A percentile compares a stretch with the other conserved stretches of the same genome.
These are phyloP conservation scores for Hirtodrosophila confusa DNA, from an alignment of 2,888 invertebrate species.

Conservation along the genomic window DNA sequence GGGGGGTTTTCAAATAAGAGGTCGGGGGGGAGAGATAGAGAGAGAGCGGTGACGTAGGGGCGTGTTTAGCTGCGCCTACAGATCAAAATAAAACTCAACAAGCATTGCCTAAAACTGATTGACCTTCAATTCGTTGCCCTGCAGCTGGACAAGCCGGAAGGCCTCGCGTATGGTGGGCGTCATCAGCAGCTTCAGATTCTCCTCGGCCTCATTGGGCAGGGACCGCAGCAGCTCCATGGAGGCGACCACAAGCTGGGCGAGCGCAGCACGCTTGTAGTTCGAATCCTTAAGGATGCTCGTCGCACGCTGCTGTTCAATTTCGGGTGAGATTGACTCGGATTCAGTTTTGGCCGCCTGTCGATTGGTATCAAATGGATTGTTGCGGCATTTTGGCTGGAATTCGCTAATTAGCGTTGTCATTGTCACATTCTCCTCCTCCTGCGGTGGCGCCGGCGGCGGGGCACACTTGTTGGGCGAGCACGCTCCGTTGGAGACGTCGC, in stretches of 20 bases:
- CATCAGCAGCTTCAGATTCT: conserved; percentile 84
- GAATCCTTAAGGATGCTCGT: conserved; percentile 94
- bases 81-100: conserved; percentile 84
- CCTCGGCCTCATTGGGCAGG: conserved; percentile 87
- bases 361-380: conserved; percentile 84
- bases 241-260: conserved; percentile 93
- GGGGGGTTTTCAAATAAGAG: too few species aligned
- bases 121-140: conserved; percentile 84
- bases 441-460: conserved; percentile 27
- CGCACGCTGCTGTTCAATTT: conserved; percentile 92
- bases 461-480: conserved; percentile 77
- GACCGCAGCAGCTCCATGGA: conserved; percentile 91
- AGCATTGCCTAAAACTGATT: conserved; percentile 84
- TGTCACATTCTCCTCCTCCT: conserved; percentile 82
- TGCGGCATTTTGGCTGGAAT: conserved; percentile 83
- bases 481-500: not conserved
- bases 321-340: conserved; percentile 89
- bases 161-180: conserved; percentile 84
- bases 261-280: conserved; percentile 92
- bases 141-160: conserved; percentile 84
- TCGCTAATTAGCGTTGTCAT: conserved; percentile 84
- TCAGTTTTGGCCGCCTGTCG: conserved; percentile 83
- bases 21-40: too few species aligned
- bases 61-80: conserved; percentile 70
- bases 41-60: conserved; percentile 28